phyloP scores from a whole-genome alignment of 1,140 invertebrate species.

The Meloidogyne chitwoodi region DNA sequence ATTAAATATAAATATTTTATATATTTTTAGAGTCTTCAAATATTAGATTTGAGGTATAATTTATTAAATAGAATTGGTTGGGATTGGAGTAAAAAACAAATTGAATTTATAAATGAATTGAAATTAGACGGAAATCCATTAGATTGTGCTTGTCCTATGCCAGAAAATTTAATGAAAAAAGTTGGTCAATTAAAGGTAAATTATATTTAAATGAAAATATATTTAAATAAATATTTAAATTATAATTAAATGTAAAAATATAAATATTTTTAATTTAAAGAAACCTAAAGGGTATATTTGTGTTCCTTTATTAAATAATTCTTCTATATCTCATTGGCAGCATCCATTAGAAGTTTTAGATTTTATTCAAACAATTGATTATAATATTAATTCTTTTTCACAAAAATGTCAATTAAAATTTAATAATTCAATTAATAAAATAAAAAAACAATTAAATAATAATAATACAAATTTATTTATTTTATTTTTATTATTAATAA shows the following conservation, averaged over 20 bases:
- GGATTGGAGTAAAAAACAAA: background rate
- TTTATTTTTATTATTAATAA: background rate
- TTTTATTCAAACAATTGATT: background rate
- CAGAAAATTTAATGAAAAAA: background rate
- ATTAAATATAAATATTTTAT: background rate
- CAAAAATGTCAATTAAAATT: background rate
- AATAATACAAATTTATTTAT: background rate
- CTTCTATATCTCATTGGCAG: background rate
- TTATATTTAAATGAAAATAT: background rate
- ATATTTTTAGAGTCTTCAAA: background rate
- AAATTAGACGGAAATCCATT: background rate
- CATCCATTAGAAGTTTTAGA: background rate
- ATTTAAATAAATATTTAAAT: background rate
- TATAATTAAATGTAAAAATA: too few relatives aligned
- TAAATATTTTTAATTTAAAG: background rate
- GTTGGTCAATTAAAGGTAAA: background rate
- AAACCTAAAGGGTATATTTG: background rate
- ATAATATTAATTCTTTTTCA: background rate
- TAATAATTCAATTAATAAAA: background rate
- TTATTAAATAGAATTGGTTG: background rate
- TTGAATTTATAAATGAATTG: background rate
- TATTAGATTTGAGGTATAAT: background rate
- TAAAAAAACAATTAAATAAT: background rate
- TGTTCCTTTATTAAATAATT: background rate
- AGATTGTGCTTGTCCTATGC: background rate